phyloP scores from a whole-genome alignment of 2,113 vertebrate species.

The Danionella cerebrum region DNA sequence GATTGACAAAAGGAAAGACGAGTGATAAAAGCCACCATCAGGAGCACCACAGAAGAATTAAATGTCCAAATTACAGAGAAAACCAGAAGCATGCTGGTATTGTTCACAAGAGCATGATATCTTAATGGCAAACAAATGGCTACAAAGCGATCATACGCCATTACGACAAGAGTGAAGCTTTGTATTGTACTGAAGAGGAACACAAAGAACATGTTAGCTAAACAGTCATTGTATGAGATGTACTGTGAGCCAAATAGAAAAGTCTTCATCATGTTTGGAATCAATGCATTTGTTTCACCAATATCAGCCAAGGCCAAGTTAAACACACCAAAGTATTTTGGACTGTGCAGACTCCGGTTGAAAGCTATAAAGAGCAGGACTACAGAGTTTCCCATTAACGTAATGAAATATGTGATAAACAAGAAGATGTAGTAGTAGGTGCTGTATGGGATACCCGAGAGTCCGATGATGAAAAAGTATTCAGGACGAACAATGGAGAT shows the following conservation, averaged over 20 bases:
- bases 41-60: background rate
- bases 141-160: constrained; percentile 60
- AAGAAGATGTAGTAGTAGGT: constrained; percentile 17
- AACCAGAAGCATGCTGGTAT: constrained; percentile 45
- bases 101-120: constrained; percentile 39
- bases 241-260: constrained; percentile 48
- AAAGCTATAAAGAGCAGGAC: constrained; percentile 15
- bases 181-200: constrained; percentile 51
- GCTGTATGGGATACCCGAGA: constrained; percentile 10
- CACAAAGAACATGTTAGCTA: constrained; percentile 57
- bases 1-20: constrained; percentile 50
- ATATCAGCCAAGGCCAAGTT: constrained; percentile 60
- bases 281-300: constrained; percentile 48
- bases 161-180: constrained; percentile 42
- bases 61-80: constrained; percentile 46
- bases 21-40: constrained; percentile 37
- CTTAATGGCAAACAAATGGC: constrained; percentile 59
- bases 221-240: constrained; percentile 50
- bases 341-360: constrained; percentile 42
- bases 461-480: constrained; percentile 32
- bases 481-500: constrained; percentile 21
- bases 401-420: constrained; percentile 41
- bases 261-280: constrained; percentile 56
- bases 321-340: constrained; percentile 61
- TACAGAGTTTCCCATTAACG: constrained; percentile 31